These are phyloP conservation scores for Gasterosteus aculeatus DNA, from an alignment of 2,113 vertebrate species.

Conservation along the genomic window DNA sequence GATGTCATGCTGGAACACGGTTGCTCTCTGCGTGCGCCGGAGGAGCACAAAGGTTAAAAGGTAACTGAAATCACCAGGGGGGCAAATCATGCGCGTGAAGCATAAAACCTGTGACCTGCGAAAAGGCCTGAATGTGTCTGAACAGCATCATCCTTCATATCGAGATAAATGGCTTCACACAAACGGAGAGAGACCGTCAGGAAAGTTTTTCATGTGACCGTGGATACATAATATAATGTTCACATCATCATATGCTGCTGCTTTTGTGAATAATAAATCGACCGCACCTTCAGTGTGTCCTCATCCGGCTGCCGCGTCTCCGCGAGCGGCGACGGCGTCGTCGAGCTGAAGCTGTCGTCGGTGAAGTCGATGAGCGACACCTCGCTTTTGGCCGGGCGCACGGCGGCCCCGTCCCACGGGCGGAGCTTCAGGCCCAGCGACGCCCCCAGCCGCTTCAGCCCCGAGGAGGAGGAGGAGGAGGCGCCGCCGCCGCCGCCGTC, in stretches of 20 bases:
- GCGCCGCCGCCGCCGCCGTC: constrained; percentile 53
- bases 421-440: constrained; percentile 87
- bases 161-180: background rate
- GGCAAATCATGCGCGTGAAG: background rate
- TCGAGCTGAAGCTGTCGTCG: constrained; percentile 86
- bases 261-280: too few species aligned
- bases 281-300: constrained; percentile 72
- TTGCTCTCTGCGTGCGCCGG: background rate
- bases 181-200: too few species aligned
- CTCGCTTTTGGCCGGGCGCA: constrained; percentile 68
- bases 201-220: too few species aligned
- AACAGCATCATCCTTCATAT: background rate
- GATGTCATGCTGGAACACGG: background rate
- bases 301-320: constrained; percentile 83
- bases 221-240: background rate
- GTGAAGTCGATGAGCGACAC: constrained; percentile 95
- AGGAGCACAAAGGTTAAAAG: background rate
- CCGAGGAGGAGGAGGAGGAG: constrained; percentile 53
- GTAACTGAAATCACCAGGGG: background rate
- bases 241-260: too few species aligned
- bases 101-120: background rate
- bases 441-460: constrained; percentile 85
- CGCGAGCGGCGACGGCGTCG: constrained; percentile 80
- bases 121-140: background rate
- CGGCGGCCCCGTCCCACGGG: constrained; percentile 82